Evolutionary conservation across 2,888 invertebrate species (phyloP).

Genomic region (Lasioglossum morio): DNA sequence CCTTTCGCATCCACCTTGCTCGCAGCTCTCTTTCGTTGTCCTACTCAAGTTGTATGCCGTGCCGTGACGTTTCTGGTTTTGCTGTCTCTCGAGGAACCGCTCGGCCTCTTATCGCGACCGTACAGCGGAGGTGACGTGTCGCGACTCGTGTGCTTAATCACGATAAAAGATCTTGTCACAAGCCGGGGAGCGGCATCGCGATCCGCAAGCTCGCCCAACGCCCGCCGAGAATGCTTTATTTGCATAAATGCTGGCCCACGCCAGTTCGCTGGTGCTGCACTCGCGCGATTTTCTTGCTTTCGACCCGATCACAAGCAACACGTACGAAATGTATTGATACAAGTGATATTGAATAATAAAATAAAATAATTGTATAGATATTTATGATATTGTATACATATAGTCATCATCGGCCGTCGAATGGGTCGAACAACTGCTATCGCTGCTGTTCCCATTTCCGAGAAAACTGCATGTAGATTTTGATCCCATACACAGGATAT

Average conservation of each 20-base stretch:
- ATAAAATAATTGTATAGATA: too few relatives aligned
- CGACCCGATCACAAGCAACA: background rate
- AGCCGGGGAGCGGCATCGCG: constrained; percentile 79
- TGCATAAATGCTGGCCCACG: constrained; percentile 73
- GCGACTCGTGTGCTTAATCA: constrained; percentile 80
- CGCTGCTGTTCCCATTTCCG: background rate
- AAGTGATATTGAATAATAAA: too few relatives aligned
- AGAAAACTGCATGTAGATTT: constrained; percentile 13
- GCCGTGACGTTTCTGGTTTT: constrained; percentile 66
- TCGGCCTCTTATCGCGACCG: constrained; percentile 77
- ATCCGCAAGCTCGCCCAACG: constrained; percentile 70
- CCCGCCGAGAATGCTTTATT: constrained; percentile 72
- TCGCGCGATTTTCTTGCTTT: constrained; percentile 67
- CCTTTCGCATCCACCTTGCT: constrained; percentile 55
- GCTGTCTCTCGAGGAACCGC: constrained; percentile 58
- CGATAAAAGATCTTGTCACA: constrained; percentile 84
- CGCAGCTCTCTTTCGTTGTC: constrained; percentile 41
- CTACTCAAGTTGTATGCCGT: constrained; percentile 37
- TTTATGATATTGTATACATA: too few relatives aligned
- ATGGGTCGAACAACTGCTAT: background rate
- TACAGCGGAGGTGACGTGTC: constrained; percentile 80
- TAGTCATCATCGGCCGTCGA: background rate
- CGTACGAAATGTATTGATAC: too few relatives aligned
- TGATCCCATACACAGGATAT: constrained; percentile 72
- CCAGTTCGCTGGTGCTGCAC: constrained; percentile 48